Base-by-base conservation (phyloP, 2,888 invertebrate genomes). In the Phaedon cochleariae region DNA sequence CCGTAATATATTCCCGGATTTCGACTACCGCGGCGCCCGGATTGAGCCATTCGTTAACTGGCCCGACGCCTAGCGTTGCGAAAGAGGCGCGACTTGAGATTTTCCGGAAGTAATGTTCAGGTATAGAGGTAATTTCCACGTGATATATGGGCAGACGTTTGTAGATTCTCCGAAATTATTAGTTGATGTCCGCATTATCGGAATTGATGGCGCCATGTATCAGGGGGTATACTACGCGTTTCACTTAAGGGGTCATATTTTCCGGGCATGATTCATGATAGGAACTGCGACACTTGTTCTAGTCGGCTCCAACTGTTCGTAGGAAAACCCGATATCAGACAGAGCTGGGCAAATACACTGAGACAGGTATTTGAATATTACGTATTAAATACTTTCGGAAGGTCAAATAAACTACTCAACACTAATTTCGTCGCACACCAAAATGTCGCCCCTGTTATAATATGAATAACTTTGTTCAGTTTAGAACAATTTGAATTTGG, bases 1-100 rank as follows among this genome's bases (percentile, higher is more conserved):
- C 65, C 21, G 46, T 54, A 59, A 62, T 62, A 62, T 65, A 65
- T 65, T 65, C 65, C 62, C 34, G 65, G 62, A 59, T 65, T 62
- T 65, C 65, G 62, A 65, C 62, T 62, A n/a, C 49, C 59, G 53
- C 59, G 62, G 59, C 61, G 62, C 62, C n/a, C 62, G 62, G 62
- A 65, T 65, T 65, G 59, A 65, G 65, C 65, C 65, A 65, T 65
- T 62, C 53, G 65, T 65, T 59, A 65, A 49, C 52, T 49, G 49
- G 37, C 53, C 60, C 59, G 65, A 65, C 62, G 62, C 65, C 61
- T 62, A 46, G n/a, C 49, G 58, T 53, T 58, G 65, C 62, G 62
- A 65, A 65, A 65, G 65, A 65, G 65, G 65, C 59, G 65, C 59
- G 65, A 65, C 65, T 65, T 62, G 59, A 65, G 65, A 65, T 65